Evolutionary conservation across 1,140 invertebrate genomes (phyloP), one percentile per base, ranked within the genome.

Genomic region (Homarus americanus): DNA sequence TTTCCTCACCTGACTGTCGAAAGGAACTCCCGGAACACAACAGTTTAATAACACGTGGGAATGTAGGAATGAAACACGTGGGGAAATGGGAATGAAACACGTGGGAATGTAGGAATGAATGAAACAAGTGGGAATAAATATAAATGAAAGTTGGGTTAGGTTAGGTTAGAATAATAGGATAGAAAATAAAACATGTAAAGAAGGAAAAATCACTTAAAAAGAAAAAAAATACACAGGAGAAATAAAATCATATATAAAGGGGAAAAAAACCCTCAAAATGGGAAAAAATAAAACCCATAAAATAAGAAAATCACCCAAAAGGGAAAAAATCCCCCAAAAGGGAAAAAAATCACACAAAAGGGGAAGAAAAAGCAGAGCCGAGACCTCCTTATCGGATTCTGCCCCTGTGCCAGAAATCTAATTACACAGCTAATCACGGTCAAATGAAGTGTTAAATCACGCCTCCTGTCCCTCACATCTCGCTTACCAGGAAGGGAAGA

Each of bases 361-460:
- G 38, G 38, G 7, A 24, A n/a, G 28, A 34, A 41, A 38, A 41
- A 82, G 28, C 20, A 44, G 38, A 40, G 36, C 63, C 12, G 15
- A 15, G 58, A 7, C 24, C 69, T 72, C 34, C 66, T 15, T 53
- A 28, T 63, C 69, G 1, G 84, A 38, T 78, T 49, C 32, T 36
- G 28, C 72, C 40, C 53, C 84, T 53, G 72, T 38, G 73, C 69
- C 84, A 87, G 84, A 87, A 87, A 87, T 78, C 84, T 87, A 87
- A 87, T 87, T 87, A 87, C 73, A 87, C 84, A 78, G 73, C 84
- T 78, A 87, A 87, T 87, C 44, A 76, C 73, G 40, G 84, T 78
- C 84, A 87, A 87, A 87, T 87, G 84, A 78, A 87, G 84, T 87
- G 84, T 87, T 87, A 87, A 87, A 87, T 87, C 84, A 87, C 84